Evolutionary conservation across 1,140 invertebrate genomes (phyloP).

Genomic region (Eubasilissa regina): DNA sequence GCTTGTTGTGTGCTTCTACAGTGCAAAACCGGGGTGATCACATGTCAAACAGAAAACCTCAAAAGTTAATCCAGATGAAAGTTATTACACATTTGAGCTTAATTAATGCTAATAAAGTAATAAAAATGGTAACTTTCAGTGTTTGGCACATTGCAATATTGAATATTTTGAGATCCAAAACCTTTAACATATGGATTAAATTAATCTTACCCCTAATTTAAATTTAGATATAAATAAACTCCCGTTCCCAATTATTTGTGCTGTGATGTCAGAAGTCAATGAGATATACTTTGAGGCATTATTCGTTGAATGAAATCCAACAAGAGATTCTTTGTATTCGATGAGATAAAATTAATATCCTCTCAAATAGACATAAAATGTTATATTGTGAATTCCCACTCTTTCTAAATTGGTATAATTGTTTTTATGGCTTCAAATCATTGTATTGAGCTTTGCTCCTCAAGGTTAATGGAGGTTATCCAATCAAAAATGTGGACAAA

Average conservation of each 20-base stretch:
- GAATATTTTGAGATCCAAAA: conserved; percentile 41
- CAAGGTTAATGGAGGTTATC: too few relatives aligned
- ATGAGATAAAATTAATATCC: too few relatives aligned
- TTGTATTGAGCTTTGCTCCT: too few relatives aligned
- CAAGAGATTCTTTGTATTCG: background rate
- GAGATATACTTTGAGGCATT: background rate
- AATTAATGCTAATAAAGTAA: conserved; percentile 19
- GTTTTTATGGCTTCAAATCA: too few relatives aligned
- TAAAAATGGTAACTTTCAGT: conserved; percentile 30
- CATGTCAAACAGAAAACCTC: too few relatives aligned
- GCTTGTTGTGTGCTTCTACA: too few relatives aligned
- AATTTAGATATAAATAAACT: conserved; percentile 27
- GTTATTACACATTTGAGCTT: background rate
- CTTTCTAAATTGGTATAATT: too few relatives aligned
- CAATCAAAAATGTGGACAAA: too few relatives aligned
- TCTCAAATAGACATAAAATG: too few relatives aligned
- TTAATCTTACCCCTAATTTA: conserved; percentile 12
- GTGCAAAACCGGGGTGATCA: too few relatives aligned
- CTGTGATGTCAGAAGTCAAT: background rate
- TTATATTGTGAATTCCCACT: too few relatives aligned
- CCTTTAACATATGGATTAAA: conserved; percentile 7
- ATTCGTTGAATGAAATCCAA: background rate
- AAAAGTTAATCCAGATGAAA: background rate
- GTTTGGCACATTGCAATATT: conserved; percentile 38
- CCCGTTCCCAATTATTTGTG: conserved; percentile 16